A percentile compares a stretch with the other conserved stretches of the same genome.
These are phyloP conservation scores for Beris chalybata DNA, from an alignment of 2,888 invertebrate genomes.

Conservation along the genomic window DNA sequence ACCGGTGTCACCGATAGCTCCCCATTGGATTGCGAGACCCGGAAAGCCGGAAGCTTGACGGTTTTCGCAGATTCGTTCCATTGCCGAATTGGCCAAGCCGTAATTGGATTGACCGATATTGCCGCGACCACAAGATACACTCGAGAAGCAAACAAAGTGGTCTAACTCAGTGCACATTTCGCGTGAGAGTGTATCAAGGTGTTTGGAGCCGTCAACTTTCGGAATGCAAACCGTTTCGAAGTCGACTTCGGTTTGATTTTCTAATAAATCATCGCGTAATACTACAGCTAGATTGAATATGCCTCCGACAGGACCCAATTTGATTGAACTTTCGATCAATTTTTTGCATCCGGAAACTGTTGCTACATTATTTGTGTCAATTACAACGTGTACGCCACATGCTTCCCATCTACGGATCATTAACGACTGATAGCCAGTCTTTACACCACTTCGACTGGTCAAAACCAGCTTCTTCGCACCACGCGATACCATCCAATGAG, in stretches of 20 bases:
- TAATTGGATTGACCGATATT: slow-evolving; percentile 97
- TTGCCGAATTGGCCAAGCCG: slow-evolving; percentile 94
- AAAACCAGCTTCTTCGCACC: slow-evolving; percentile 85
- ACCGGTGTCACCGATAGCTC: slow-evolving; percentile 97
- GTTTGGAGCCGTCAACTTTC: slow-evolving; percentile 82
- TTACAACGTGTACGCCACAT: slow-evolving; percentile 64
- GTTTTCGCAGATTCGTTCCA: slow-evolving; percentile 93
- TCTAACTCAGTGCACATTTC: slow-evolving; percentile 77
- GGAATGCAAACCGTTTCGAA: slow-evolving; percentile 81
- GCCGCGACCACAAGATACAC: slow-evolving; percentile 94
- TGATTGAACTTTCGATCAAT: slow-evolving; percentile 64
- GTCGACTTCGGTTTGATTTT: slow-evolving; percentile 79
- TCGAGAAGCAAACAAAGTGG: slow-evolving; percentile 95
- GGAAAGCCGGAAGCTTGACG: slow-evolving; percentile 83
- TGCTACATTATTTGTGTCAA: slow-evolving; percentile 69
- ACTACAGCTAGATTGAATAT: slow-evolving; percentile 96
- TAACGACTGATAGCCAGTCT: slow-evolving; percentile 89
- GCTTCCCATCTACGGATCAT: slow-evolving; percentile 72
- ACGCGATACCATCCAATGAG: slow-evolving; percentile 83
- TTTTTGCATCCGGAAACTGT: slow-evolving; percentile 64
- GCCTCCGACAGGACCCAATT: slow-evolving; percentile 75
- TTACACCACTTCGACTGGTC: slow-evolving; percentile 86
- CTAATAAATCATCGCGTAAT: slow-evolving; percentile 82
- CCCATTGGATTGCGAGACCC: slow-evolving; percentile 95
- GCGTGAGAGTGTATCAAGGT: slow-evolving; percentile 80